A percentile compares a stretch with the other conserved stretches of the same genome.
These are phyloP conservation scores for Thalassoma bifasciatum DNA, from an alignment of 2,113 vertebrate species.

Conservation along the genomic window DNA sequence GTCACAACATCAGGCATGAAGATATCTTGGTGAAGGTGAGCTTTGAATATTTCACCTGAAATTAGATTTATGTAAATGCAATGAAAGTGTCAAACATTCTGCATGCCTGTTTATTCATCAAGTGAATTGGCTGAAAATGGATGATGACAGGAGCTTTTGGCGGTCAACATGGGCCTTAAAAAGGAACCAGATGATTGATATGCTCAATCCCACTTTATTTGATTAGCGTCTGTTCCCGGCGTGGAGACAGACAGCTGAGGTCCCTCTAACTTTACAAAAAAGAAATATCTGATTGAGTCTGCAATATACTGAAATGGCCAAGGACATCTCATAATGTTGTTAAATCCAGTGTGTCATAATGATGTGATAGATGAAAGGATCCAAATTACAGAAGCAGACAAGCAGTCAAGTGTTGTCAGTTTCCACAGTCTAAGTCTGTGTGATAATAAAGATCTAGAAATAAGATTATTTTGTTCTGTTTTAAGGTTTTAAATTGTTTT, in stretches of 20 bases:
- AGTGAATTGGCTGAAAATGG: conserved; percentile 75
- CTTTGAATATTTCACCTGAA: conserved; percentile 73
- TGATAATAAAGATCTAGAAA: neutral
- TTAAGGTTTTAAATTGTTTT: neutral
- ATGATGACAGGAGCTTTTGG: conserved; percentile 59
- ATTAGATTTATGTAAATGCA: conserved; percentile 78
- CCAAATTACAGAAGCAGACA: conserved; percentile 1
- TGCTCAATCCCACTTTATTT: conserved; percentile 69
- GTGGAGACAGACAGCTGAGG: conserved; percentile 37
- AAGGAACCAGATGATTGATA: conserved; percentile 75
- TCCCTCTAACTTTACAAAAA: conserved; percentile 35
- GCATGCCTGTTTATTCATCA: conserved; percentile 73
- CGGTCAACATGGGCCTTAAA: conserved; percentile 43
- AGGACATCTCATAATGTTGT: neutral
- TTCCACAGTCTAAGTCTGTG: neutral
- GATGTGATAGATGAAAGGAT: conserved; percentile 15
- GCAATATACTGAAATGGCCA: conserved; percentile 21
- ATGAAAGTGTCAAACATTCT: conserved; percentile 63
- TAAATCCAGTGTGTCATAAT: conserved; percentile 30
- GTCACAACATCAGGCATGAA: conserved; percentile 38
- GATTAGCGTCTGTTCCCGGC: conserved; percentile 70
- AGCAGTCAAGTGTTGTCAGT: conserved; percentile 9
- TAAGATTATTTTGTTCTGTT: neutral
- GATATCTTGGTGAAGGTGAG: conserved; percentile 62
- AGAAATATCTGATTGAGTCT: conserved; percentile 32